Base-by-base conservation (phyloP, 2,113 vertebrate genomes). In the Oophaga pumilio region DNA sequence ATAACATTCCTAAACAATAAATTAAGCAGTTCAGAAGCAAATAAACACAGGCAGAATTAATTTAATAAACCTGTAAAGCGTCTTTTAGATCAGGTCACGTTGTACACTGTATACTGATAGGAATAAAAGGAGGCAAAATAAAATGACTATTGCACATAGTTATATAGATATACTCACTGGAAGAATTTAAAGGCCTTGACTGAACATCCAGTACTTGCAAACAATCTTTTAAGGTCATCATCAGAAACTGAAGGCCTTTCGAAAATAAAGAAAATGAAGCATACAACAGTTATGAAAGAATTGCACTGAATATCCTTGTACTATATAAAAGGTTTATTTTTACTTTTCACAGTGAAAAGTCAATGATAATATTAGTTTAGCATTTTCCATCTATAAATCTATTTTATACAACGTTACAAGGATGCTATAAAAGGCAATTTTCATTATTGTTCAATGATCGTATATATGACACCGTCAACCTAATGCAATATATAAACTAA, bases 141-240 rank as follows among this genome's bases (percentile, higher is more conserved):
- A 77, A 50, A 22, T 15, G 14, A 15, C 22, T 13, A n/a, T 60
- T 50, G 20, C 8, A 66, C n/a, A 62, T 66, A 82, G 12, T 50
- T 12, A 24, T 57, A 64, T 8, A 64, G 49, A 64, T 26, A 1
- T 85, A 96, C 95, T 96, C 95, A 96, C 95, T 91, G 93, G 85
- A 96, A 94, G 89, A 95, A 95, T 91, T 73, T 95, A 92, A 95
- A 95, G 89, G 93, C 96, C 92, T 96, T 96, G 90, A 97, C 96
- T 71, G 93, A 94, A 90, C 92, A 96, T 90, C 96, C 96, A 87
- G 91, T 91, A 84, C 91, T 90, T 89, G 88, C 89, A 92, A 97
- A 97, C 89, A 97, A 95, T 9, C 93, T 94, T 92, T 95, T 96
- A 91, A 97, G 90, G 85, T 95, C 93, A 90, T 97, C 95, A 69